phyloP scores from a whole-genome alignment of 2,888 invertebrate genomes.

The Nomada lathburiana region DNA sequence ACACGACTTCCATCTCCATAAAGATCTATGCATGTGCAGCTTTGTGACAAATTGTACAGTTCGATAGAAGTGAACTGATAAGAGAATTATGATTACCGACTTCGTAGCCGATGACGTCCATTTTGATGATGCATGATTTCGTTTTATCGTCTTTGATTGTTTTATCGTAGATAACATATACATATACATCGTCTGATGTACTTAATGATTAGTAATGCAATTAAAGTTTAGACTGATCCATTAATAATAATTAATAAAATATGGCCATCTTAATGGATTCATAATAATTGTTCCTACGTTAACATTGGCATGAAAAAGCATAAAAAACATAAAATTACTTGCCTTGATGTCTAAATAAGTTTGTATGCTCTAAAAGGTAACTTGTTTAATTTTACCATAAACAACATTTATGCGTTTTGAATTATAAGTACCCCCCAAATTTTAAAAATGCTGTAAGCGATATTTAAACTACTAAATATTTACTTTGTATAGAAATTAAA shows the following conservation, averaged over 20 bases:
- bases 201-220: neutral
- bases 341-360: neutral
- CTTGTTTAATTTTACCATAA: too few relatives aligned
- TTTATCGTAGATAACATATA: neutral
- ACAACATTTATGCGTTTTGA: too few relatives aligned
- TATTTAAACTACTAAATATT: too few relatives aligned
- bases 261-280: neutral
- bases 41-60: slow-evolving; percentile 15
- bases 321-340: neutral
- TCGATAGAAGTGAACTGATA: slow-evolving; percentile 36
- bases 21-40: slow-evolving; percentile 12
- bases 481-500: too few relatives aligned
- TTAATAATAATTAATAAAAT: neutral
- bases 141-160: slow-evolving; percentile 10
- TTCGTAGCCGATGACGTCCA: slow-evolving; percentile 23
- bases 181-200: neutral
- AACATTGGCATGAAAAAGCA: neutral
- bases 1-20: slow-evolving; percentile 8
- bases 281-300: neutral
- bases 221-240: neutral
- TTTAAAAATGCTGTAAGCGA: too few relatives aligned
- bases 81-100: slow-evolving; percentile 23
- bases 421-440: too few relatives aligned
- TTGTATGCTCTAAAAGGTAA: too few relatives aligned
- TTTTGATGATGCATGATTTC: slow-evolving; percentile 8